phyloP scores from a whole-genome alignment of 2,113 vertebrate genomes.

The Eublepharis macularius region DNA sequence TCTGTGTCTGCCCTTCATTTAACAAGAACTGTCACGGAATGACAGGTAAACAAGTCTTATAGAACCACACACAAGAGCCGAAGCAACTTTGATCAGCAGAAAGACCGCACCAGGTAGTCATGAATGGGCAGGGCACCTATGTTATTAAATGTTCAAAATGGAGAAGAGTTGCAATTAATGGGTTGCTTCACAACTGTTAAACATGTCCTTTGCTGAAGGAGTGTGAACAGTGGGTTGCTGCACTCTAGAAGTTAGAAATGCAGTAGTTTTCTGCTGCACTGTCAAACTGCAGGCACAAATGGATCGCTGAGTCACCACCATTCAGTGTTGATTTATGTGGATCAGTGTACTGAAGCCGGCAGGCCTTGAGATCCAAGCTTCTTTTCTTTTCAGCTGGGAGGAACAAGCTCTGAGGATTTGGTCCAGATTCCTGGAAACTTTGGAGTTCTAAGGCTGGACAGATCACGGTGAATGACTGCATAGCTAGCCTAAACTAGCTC shows the following conservation, averaged over 20 bases:
- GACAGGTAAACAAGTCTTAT: neutral
- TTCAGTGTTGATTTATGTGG: neutral
- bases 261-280: neutral
- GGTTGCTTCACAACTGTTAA: neutral
- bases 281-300: neutral
- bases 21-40: neutral
- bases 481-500: neutral
- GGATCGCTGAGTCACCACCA: neutral
- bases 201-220: neutral
- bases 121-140: neutral
- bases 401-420: neutral
- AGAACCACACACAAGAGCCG: neutral
- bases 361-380: neutral
- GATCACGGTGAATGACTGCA: neutral
- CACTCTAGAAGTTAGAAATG: neutral
- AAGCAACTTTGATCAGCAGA: too few species aligned
- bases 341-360: neutral
- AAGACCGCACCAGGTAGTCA: neutral
- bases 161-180: neutral
- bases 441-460: neutral
- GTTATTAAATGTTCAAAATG: neutral
- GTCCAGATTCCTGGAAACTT: neutral
- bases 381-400: slow-evolving; percentile 13
- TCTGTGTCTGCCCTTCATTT: neutral
- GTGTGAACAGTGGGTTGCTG: neutral